Evolutionary conservation across 2,888 invertebrate species (phyloP).

Genomic region (Dasypogon diadema): DNA sequence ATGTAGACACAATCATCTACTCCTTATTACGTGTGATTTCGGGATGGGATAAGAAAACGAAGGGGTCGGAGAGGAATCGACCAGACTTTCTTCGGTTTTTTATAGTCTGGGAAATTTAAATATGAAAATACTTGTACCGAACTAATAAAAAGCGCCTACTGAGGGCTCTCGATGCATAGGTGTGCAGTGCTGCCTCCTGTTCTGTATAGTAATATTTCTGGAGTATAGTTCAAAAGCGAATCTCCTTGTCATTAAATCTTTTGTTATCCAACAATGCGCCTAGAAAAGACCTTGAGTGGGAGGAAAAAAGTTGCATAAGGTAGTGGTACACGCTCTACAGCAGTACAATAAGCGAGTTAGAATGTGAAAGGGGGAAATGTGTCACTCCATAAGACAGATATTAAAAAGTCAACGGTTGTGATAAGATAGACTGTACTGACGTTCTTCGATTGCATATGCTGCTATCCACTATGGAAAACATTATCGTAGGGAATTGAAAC

Average conservation of each 20-base stretch:
- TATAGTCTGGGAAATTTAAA: background rate
- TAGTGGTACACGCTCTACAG: background rate
- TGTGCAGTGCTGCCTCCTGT: too few relatives aligned
- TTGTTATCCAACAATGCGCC: slow-evolving; percentile 15
- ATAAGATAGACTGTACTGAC: background rate
- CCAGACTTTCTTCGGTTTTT: too few relatives aligned
- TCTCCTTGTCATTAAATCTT: slow-evolving; percentile 26
- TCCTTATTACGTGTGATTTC: slow-evolving; percentile 14
- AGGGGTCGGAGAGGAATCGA: too few relatives aligned
- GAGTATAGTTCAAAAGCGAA: background rate
- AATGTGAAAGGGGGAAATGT: background rate
- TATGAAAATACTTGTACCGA: background rate
- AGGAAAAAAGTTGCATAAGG: background rate
- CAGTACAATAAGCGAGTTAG: background rate
- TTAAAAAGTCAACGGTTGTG: background rate
- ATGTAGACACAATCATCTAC: slow-evolving; percentile 19
- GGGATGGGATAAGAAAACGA: too few relatives aligned
- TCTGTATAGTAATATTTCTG: slow-evolving; percentile 6
- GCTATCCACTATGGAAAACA: background rate
- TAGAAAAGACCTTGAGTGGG: background rate
- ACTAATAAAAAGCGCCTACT: too few relatives aligned
- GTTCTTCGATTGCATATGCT: background rate
- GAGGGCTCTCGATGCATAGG: too few relatives aligned
- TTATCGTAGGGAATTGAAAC: too few relatives aligned
- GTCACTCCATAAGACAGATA: background rate